Evolutionary conservation across 2,113 vertebrate genomes (phyloP).

Genomic region (Rhinichthys klamathensis): DNA sequence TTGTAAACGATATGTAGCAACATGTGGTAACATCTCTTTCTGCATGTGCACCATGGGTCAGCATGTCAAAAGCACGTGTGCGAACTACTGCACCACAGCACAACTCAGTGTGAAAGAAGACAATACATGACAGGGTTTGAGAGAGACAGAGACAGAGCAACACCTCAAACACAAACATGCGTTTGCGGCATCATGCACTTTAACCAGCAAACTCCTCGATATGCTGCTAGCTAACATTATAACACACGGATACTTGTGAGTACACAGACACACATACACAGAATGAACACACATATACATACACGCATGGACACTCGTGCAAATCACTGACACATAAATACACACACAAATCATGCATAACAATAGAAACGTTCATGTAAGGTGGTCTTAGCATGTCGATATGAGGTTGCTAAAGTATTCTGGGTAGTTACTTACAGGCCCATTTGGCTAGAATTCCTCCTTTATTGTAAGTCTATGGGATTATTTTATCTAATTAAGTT

Average conservation of each 20-base stretch:
- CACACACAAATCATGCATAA: constrained; percentile 1
- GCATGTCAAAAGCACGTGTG: not conserved
- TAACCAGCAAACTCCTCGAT: constrained; percentile 59
- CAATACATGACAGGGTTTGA: not conserved
- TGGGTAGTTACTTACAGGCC: not conserved
- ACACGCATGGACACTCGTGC: constrained; percentile 1
- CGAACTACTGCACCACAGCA: not conserved
- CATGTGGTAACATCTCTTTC: not conserved
- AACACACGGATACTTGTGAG: not conserved
- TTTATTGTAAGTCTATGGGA: not conserved
- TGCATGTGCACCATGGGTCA: not conserved
- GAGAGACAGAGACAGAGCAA: not conserved
- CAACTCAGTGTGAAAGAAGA: not conserved
- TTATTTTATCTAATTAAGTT: not conserved
- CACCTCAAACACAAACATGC: constrained; percentile 58
- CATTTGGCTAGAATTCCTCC: not conserved
- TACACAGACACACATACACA: not conserved
- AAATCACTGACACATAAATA: not conserved
- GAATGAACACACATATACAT: constrained; percentile 9
- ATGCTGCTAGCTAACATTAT: not conserved
- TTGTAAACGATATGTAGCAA: not conserved
- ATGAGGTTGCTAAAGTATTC: not conserved
- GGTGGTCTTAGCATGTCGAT: too few relatives aligned
- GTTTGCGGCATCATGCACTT: constrained; percentile 66
- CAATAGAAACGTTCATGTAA: not conserved